Conservation (phyloP, 2,888 invertebrate genomes). For the Pemphredon lugubris region DNA sequence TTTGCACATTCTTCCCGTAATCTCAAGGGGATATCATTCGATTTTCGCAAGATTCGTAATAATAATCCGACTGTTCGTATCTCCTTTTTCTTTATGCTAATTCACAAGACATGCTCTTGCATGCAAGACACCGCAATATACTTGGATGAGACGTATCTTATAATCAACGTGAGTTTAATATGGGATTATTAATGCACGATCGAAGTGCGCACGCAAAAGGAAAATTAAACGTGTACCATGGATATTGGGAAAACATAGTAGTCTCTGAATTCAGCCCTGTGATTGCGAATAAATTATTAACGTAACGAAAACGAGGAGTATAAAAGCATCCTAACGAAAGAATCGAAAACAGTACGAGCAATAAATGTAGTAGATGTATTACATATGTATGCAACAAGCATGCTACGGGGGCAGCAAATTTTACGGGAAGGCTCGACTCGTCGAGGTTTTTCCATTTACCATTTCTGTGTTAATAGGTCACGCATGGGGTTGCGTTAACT, state of each 20-base stretch:
- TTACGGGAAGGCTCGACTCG: constrained; percentile 62
- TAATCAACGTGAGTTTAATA: constrained; percentile 6
- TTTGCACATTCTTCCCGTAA: background rate
- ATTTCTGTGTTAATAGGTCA: background rate
- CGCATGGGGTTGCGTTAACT: too few species aligned
- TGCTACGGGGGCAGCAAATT: constrained; percentile 55
- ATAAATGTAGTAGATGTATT: constrained; percentile 21
- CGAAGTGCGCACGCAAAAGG: constrained; percentile 13
- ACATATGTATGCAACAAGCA: constrained; percentile 44
- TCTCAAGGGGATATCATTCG: background rate
- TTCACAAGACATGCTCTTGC: constrained; percentile 42
- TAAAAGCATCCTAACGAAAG: constrained; percentile 53
- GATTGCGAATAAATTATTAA: constrained; percentile 40
- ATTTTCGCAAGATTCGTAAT: background rate
- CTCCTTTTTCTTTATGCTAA: constrained; percentile 49
- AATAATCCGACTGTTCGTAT: constrained; percentile 53
- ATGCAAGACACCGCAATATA: constrained; percentile 45
- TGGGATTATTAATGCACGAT: constrained; percentile 18
- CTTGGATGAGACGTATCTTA: constrained; percentile 6
- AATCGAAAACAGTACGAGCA: constrained; percentile 40
- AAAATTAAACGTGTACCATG: constrained; percentile 10
- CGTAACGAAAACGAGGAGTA: constrained; percentile 31
- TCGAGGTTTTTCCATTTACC: constrained; percentile 34
- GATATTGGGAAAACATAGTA: too few species aligned
- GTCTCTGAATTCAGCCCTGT: constrained; percentile 15